Evolutionary conservation across 2,888 invertebrate genomes (phyloP).

Genomic region (Gandaritis pyraliata): DNA sequence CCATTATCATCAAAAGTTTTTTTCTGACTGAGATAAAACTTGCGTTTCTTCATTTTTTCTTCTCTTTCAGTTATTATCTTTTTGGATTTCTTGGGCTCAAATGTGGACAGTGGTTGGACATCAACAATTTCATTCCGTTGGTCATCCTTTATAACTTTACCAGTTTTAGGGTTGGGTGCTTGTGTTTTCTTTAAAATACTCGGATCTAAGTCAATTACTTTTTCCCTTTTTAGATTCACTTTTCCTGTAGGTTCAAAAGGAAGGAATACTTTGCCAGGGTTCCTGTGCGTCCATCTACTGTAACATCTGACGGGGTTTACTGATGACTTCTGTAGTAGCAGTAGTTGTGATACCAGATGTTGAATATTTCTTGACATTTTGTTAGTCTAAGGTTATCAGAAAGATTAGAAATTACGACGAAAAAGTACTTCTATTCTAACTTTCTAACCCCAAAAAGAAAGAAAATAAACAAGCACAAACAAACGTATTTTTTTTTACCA

Average conservation of each 20-base stretch:
- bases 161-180: conserved; percentile 11
- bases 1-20: conserved; percentile 82
- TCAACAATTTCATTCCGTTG: conserved; percentile 21
- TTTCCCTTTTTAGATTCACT: conserved; percentile 67
- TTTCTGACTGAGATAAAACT: conserved; percentile 65
- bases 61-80: conserved; percentile 63
- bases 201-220: conserved; percentile 66
- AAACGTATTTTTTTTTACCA: neutral
- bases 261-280: conserved; percentile 78
- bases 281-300: conserved; percentile 80
- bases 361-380: conserved; percentile 50
- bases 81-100: conserved; percentile 42
- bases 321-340: conserved; percentile 40
- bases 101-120: conserved; percentile 16
- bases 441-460: neutral
- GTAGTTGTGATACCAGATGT: conserved; percentile 46
- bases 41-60: conserved; percentile 60
- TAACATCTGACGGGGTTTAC: conserved; percentile 60
- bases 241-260: conserved; percentile 69
- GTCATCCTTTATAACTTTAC: conserved; percentile 35
- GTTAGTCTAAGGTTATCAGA: too few species aligned
- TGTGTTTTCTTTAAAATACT: conserved; percentile 47
- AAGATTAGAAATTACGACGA: neutral
- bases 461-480: too few species aligned
- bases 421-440: too few species aligned